Evolutionary conservation across 2,113 vertebrate species (phyloP), one percentile per base, ranked within the genome.

Genomic region (Sinocyclocheilus grahami): DNA sequence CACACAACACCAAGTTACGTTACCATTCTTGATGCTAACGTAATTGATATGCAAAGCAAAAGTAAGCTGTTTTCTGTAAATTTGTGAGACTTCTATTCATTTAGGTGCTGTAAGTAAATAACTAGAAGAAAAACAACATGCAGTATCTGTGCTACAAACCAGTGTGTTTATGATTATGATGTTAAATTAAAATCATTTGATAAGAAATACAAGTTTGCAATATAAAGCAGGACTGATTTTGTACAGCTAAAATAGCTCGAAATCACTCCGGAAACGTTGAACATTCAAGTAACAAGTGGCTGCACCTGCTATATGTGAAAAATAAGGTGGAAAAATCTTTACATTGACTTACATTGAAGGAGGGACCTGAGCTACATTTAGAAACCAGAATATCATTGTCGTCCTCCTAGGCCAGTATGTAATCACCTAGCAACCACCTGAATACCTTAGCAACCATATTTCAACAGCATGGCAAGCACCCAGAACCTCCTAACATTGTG

Each of bases 401-500:
- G 1, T 4, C 33, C 69, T 42, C 20, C 37, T 24, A 48, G 72
- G 42, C 22, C 11, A 75, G 39, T 24, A 24, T 46, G 39, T 75
- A 75, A 75, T 75, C 39, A 13, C 39, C 22, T 75, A 75, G 72
- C 72, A 75, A 72, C 33, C 58, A 72, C 9, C 69, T 22, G 18
- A 72, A 18, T 18, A 72, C 33, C 69, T 22, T 42, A 42, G 69
- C 69, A 72, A 72, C 18, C 10, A 22, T 20, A 72, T 42, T 72
- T 72, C 69, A 22, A 2, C 33, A 42, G 18, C 18, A 18, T 22
- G 69, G 37, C 69, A 72, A 22, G 18, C 18, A 0, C 69, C 12
- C 69, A 22, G 33, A 72, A 72, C 18, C 18, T 8, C 46, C n/a
- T 13, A 78, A 55, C 75, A 18, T 55, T 16, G 8, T 10, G 48